These are phyloP conservation scores for Antedon mediterranea DNA, from an alignment of 53 echinoderm and acorn worm species.

Conservation along the genomic window DNA sequence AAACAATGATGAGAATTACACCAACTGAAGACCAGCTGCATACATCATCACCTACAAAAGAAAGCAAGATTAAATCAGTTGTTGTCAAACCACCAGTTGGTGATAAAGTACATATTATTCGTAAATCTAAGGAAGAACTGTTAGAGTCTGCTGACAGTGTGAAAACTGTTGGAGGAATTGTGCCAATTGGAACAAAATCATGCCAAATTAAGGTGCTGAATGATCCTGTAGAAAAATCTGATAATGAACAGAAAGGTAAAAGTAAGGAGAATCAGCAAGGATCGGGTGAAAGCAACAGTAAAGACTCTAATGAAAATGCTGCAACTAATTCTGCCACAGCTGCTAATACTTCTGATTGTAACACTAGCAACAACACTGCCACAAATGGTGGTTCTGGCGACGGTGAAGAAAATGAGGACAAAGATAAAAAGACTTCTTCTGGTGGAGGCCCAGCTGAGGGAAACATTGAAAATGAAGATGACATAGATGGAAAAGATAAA, in stretches of 20 bases:
- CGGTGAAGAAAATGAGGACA: not conserved
- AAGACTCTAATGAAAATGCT: not conserved
- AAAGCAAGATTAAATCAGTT: not conserved
- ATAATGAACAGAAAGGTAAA: not conserved
- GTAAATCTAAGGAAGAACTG: not conserved
- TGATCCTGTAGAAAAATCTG: not conserved
- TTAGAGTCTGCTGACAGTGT: not conserved
- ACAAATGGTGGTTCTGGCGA: not conserved
- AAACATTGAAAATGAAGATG: not conserved
- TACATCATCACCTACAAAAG: not conserved
- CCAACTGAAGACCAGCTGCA: not conserved
- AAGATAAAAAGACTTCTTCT: not conserved
- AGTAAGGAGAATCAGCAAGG: not conserved
- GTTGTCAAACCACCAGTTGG: not conserved
- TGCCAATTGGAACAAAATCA: too few relatives aligned
- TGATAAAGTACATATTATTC: not conserved
- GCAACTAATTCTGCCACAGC: not conserved
- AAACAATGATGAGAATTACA: not conserved
- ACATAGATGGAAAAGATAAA: not conserved
- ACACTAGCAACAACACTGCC: not conserved
- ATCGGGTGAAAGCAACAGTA: not conserved
- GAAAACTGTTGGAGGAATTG: not conserved
- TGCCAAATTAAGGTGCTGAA: not conserved
- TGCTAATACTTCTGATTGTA: not conserved
- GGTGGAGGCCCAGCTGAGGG: not conserved